Evolutionary conservation across 2,888 invertebrate genomes (phyloP), one percentile per base, ranked within the genome.

Genomic region (Eurytoma californica): DNA sequence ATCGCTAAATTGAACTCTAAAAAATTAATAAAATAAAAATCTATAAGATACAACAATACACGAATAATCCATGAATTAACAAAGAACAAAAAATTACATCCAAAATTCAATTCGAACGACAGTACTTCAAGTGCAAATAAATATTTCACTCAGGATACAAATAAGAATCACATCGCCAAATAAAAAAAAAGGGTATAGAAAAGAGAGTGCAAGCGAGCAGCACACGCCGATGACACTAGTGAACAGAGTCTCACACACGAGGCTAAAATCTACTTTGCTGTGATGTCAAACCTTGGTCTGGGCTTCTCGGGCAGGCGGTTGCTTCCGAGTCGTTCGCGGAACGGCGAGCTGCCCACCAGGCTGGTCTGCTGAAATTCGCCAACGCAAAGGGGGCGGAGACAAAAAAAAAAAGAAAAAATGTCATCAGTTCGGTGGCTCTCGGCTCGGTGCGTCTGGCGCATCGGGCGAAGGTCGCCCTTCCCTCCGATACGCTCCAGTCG

Each of bases 291-390:
- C 95, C 96, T 95, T 91, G 97, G 96, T 90, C 96, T 93, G 80
- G 93, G 93, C 87, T 94, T 93, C 90, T 97, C 97, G 84, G 95
- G 94, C 87, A 96, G 92, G 81, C 97, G 94, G 90, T 96, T 97
- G 92, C 96, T 97, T 90, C 97, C 97, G 84, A 97, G 93, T 83
- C 97, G 94, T 91, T 97, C 97, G 89, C 97, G 93, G 92, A 96
- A 97, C 86, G 96, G 96, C 85, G 96, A 96, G 91, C 94, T 95
- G 82, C 92, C 92, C 77, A 92, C 92, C 85, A 91, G 91, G 86
- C 91, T 92, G 86, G 92, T 92, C 93, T 93, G 92, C 39, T 39
- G 39, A 39, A 39, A 39, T 39, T 39, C 39, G 39, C 39, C 39
- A 39, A 39, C 39, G 39, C 84, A 92, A 92, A 88, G 82, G 86